These are phyloP conservation scores for Dromaius novaehollandiae DNA, from an alignment of 2,113 vertebrate genomes.

Conservation along the genomic window DNA sequence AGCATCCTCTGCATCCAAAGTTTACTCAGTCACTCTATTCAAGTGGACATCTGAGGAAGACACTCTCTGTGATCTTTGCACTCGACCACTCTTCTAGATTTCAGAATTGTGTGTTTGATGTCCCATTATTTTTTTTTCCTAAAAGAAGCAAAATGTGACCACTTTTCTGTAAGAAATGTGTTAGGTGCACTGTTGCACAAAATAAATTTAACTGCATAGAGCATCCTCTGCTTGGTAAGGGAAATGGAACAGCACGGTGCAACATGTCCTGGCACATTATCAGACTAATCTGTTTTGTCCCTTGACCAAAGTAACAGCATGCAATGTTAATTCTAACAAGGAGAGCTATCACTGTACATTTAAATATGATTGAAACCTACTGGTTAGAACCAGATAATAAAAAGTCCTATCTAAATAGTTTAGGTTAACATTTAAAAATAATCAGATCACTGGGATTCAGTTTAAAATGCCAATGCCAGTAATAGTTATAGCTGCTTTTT, in stretches of 20 bases:
- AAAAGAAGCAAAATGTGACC: background rate
- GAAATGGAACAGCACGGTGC: background rate
- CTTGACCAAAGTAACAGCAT: background rate
- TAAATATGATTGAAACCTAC: background rate
- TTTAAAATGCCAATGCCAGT: background rate
- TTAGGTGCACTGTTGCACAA: background rate
- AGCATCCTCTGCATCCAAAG: too few species aligned
- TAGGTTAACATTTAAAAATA: background rate
- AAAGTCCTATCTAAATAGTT: background rate
- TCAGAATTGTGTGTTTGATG: background rate
- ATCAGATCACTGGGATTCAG: background rate
- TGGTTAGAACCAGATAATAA: background rate
- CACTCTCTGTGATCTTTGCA: background rate
- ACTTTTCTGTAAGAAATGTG: background rate
- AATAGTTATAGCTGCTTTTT: background rate
- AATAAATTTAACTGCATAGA: background rate
- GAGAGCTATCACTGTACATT: background rate
- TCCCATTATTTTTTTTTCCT: background rate
- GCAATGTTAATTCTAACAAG: background rate
- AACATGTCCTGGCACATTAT: background rate
- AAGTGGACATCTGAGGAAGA: background rate
- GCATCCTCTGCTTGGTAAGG: background rate
- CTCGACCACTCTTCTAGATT: background rate
- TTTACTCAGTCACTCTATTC: background rate
- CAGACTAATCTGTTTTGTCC: background rate